Percentiles rank a stretch among this genome's conserved stretches.
phyloP scores from a whole-genome alignment of 1,140 invertebrate genomes.

The Anastrepha obliqua region DNA sequence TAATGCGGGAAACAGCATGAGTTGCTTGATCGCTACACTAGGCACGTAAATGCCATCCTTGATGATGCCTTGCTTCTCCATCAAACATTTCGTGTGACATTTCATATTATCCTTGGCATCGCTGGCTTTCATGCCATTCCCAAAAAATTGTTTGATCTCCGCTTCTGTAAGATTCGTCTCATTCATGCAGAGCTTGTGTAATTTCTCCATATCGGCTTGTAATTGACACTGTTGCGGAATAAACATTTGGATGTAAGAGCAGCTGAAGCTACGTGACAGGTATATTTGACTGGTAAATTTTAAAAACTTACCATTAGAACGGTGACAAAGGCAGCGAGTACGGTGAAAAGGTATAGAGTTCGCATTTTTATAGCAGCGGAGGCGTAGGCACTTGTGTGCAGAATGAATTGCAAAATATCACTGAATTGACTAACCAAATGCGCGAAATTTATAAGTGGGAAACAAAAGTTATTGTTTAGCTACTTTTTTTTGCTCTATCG shows the following conservation, averaged over 20 bases:
- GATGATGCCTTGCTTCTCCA: not conserved
- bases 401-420: not conserved
- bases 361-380: not conserved
- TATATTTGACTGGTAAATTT: not conserved
- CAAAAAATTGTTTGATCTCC: not conserved
- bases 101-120: slow-evolving; percentile 6
- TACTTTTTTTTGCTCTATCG: not conserved
- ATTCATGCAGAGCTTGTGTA: not conserved
- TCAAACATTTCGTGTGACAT: slow-evolving; percentile 15
- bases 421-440: not conserved
- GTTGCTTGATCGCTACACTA: not conserved
- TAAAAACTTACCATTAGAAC: not conserved
- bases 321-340: not conserved
- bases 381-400: not conserved
- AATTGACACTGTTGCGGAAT: not conserved
- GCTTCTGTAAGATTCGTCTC: not conserved
- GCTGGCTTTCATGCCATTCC: not conserved
- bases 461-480: not conserved
- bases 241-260: not conserved
- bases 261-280: not conserved
- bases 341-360: not conserved
- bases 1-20: not conserved
- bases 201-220: not conserved
- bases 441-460: not conserved
- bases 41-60: not conserved